Evolutionary conservation across 2,797 vertebrate species (phyloP).

Genomic region (Pelodytes ibericus): DNA sequence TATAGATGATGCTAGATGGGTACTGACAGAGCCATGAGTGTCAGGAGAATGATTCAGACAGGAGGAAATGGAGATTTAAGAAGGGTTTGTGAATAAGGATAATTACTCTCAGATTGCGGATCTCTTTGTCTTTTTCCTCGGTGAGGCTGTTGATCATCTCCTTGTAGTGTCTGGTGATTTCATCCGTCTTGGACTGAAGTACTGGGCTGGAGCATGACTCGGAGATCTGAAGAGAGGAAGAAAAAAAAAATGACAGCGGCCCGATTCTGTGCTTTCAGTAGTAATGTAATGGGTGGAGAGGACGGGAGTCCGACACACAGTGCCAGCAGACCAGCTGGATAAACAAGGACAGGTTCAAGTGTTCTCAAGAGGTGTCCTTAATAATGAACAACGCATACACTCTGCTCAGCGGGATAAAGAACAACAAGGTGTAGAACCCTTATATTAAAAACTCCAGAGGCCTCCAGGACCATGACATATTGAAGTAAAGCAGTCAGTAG

Average conservation of each 20-base stretch:
- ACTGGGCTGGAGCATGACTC: constrained; percentile 71
- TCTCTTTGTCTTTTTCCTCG: constrained; percentile 86
- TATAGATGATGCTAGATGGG: no score
- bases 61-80: no score
- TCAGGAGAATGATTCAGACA: no score
- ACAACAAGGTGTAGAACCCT: no score
- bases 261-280: neutral
- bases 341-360: neutral
- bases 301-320: neutral
- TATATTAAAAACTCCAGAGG: no score
- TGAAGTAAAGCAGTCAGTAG: no score
- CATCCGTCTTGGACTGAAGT: constrained; percentile 83
- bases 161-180: constrained; percentile 84
- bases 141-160: constrained; percentile 82
- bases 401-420: no score
- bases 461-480: no score
- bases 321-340: neutral
- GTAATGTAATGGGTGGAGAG: no score
- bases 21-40: no score
- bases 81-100: no score
- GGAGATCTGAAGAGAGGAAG: constrained; percentile 66
- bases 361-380: neutral
- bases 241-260: neutral
- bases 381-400: neutral
- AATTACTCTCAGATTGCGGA: constrained; percentile 82